These are phyloP conservation scores for Chionodraco myersi DNA, from an alignment of 2,113 vertebrate genomes.

Conservation along the genomic window DNA sequence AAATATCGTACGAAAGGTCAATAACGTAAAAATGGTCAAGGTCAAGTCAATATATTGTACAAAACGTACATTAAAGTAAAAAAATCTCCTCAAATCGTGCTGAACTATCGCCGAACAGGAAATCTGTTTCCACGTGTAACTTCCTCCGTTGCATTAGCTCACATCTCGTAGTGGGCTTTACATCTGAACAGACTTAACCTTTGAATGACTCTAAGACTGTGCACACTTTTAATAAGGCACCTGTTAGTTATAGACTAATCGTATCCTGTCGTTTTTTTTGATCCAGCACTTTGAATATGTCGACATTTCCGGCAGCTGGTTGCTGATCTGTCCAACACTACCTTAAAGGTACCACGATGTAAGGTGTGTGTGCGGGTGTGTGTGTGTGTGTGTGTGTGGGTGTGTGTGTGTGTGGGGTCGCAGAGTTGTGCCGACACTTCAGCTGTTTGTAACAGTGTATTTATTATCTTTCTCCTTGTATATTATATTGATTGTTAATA, in stretches of 20 bases:
- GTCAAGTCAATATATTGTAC: no score
- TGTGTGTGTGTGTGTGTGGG: no score
- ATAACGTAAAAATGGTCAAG: no score
- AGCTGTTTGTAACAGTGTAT: constrained; percentile 94
- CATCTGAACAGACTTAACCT: constrained; percentile 38
- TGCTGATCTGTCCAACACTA: constrained; percentile 70
- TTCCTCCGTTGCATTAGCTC: constrained; percentile 26
- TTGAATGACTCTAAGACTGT: constrained; percentile 54
- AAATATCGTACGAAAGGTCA: no score
- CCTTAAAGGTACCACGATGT: constrained; percentile 75
- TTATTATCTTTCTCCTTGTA: constrained; percentile 88
- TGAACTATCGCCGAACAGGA: constrained; percentile 2
- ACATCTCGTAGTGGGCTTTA: constrained; percentile 35
- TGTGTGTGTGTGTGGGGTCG: constrained; percentile 19
- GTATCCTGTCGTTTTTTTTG: constrained; percentile 55
- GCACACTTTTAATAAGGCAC: constrained; percentile 47
- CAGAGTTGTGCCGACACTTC: constrained; percentile 80
- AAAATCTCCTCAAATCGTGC: not conserved
- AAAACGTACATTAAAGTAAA: no score
- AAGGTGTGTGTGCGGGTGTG: not conserved
- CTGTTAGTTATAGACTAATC: constrained; percentile 31
- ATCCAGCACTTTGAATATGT: constrained; percentile 73
- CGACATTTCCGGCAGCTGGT: constrained; percentile 71
- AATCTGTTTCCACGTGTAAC: constrained; percentile 28
- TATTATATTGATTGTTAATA: constrained; percentile 92